A percentile compares a stretch with the other conserved stretches of the same genome.
phyloP scores from a whole-genome alignment of 2,113 vertebrate species.

The Hippocampus mohnikei region DNA sequence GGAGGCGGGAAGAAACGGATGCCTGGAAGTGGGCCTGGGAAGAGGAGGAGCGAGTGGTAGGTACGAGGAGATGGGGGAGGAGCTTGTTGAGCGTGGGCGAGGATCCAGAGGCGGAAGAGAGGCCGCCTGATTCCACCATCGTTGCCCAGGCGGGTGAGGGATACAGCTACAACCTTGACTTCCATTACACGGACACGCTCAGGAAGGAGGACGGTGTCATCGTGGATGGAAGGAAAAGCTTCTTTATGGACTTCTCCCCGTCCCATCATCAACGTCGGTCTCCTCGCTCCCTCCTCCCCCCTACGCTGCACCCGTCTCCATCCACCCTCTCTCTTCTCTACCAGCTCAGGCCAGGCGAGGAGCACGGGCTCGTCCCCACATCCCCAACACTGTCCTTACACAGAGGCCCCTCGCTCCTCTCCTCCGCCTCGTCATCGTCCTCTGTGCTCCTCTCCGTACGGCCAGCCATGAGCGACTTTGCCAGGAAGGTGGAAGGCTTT shows the following conservation, averaged over 20 bases:
- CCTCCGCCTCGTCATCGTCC: constrained; percentile 37
- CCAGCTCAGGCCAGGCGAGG: constrained; percentile 58
- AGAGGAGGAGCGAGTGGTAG: constrained; percentile 22
- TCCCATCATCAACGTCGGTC: constrained; percentile 46
- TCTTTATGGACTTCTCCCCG: constrained; percentile 21
- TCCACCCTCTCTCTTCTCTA: constrained; percentile 73
- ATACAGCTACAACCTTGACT: constrained; percentile 53
- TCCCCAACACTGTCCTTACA: constrained; percentile 53
- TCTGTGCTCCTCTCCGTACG: constrained; percentile 55
- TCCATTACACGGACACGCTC: constrained; percentile 26
- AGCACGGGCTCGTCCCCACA: constrained; percentile 62
- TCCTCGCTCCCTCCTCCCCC: constrained; percentile 59
- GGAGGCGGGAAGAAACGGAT: constrained; percentile 55
- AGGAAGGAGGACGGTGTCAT: constrained; percentile 41
- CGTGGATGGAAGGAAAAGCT: constrained; percentile 3
- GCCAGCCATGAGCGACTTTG: constrained; percentile 80
- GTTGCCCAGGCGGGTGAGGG: constrained; percentile 9
- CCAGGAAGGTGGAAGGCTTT: constrained; percentile 93
- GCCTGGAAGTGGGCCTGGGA: constrained; percentile 20
- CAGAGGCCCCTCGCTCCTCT: constrained; percentile 48
- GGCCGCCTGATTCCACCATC: not conserved
- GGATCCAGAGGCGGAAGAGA: constrained; percentile 26
- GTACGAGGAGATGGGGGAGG: constrained; percentile 49
- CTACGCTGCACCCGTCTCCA: constrained; percentile 62
- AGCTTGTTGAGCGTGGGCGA: constrained; percentile 64